Percentiles rank a stretch among this genome's conserved stretches.
These are phyloP conservation scores for Fratercula arctica DNA, from an alignment of 2,797 vertebrate species.

Conservation along the genomic window DNA sequence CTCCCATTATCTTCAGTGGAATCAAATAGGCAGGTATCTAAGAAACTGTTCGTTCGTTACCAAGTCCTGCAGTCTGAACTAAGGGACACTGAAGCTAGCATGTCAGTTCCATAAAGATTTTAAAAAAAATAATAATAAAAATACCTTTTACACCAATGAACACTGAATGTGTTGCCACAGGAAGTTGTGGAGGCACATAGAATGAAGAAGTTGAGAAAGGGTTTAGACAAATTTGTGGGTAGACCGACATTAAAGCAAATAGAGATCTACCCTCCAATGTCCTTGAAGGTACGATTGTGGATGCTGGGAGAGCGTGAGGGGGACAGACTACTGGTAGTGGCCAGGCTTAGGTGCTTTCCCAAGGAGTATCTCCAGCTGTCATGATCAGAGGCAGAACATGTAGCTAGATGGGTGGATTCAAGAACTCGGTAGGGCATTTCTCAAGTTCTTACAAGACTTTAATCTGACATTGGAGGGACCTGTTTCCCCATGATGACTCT, in stretches of 20 bases:
- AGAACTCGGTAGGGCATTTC: not conserved
- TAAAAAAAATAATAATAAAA: not conserved
- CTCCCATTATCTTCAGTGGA: not conserved
- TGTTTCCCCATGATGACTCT: not conserved
- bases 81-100: not conserved
- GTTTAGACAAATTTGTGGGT: not conserved
- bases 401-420: not conserved
- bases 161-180: not conserved
- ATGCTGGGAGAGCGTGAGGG: not conserved
- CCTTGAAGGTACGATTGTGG: not conserved
- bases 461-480: not conserved
- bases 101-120: not conserved
- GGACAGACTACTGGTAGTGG: not conserved
- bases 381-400: not conserved
- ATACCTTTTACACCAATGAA: not conserved
- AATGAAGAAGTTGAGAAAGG: not conserved
- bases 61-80: not conserved
- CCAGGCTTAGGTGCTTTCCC: not conserved
- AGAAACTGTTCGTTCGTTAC: not conserved
- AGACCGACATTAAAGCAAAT: not conserved
- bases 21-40: not conserved
- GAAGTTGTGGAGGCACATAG: not conserved
- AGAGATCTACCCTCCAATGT: not conserved
- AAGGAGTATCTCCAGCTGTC: not conserved
- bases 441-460: not conserved